Evolutionary conservation across 2,797 vertebrate species (phyloP).

Genomic region (Sarcophilus harrisii): DNA sequence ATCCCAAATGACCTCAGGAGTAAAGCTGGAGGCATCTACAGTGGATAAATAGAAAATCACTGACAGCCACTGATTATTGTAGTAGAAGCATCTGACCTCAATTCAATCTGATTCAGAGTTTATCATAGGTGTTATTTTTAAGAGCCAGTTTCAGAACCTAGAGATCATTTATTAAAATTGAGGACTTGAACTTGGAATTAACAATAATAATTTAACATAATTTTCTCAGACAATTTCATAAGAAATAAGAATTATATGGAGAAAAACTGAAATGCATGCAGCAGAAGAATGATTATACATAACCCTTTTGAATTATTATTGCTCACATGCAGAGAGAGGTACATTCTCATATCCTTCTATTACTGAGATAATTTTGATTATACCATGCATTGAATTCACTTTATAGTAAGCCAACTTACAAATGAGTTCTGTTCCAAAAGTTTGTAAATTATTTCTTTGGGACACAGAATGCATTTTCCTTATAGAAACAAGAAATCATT

Average conservation of each 20-base stretch:
- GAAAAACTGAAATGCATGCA: background rate
- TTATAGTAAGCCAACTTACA: background rate
- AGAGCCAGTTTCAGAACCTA: constrained; percentile 38
- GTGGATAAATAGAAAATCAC: background rate
- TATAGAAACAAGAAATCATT: background rate
- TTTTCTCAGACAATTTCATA: background rate
- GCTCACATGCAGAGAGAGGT: background rate
- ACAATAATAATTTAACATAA: constrained; percentile 48
- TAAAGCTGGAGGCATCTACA: constrained; percentile 11
- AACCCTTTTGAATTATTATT: background rate
- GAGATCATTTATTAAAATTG: constrained; percentile 62
- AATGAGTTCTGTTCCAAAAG: background rate
- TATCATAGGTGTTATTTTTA: constrained; percentile 31
- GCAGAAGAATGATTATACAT: background rate
- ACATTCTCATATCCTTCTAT: background rate
- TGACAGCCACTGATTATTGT: background rate
- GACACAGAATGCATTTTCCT: background rate
- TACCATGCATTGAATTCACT: background rate
- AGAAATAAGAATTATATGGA: background rate
- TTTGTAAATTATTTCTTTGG: background rate
- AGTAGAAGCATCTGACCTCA: background rate
- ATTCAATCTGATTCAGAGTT: constrained; percentile 34
- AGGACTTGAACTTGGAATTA: constrained; percentile 56
- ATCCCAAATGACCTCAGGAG: constrained; percentile 28
- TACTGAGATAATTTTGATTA: background rate